phyloP scores from a whole-genome alignment of 2,888 invertebrate genomes.

The Papilio protenor region DNA sequence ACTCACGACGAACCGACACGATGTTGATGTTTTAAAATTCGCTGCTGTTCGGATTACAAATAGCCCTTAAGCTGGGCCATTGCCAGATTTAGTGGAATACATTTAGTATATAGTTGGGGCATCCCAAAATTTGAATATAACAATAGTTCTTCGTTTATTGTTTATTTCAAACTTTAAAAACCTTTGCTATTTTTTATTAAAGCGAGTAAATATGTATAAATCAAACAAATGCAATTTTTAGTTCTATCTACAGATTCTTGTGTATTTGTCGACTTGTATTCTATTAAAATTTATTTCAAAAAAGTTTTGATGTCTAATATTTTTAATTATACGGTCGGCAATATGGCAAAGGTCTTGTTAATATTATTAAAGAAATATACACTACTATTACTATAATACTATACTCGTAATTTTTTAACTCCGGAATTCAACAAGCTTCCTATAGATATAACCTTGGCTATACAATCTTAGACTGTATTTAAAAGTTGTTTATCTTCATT shows the following conservation, averaged over 20 bases:
- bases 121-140: constrained; percentile 30
- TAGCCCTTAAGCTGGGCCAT: constrained; percentile 50
- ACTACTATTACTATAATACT: too few species aligned
- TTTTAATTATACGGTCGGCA: too few species aligned
- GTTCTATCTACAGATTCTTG: too few species aligned
- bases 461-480: neutral
- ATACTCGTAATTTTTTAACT: neutral
- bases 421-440: neutral
- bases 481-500: neutral
- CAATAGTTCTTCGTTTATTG: neutral
- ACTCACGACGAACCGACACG: constrained; percentile 50
- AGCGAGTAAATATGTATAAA: neutral
- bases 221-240: neutral
- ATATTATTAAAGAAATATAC: too few species aligned
- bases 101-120: constrained; percentile 7
- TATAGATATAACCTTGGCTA: neutral
- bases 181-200: neutral
- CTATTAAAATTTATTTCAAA: too few species aligned
- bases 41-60: constrained; percentile 58
- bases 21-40: constrained; percentile 46
- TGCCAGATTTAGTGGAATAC: constrained; percentile 25
- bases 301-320: too few species aligned
- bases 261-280: too few species aligned
- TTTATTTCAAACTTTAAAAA: neutral
- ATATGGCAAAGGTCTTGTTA: too few species aligned